A percentile compares a stretch with the other conserved stretches of the same genome.
phyloP scores from a whole-genome alignment of 2,113 vertebrate species.

The Empidonax traillii region DNA sequence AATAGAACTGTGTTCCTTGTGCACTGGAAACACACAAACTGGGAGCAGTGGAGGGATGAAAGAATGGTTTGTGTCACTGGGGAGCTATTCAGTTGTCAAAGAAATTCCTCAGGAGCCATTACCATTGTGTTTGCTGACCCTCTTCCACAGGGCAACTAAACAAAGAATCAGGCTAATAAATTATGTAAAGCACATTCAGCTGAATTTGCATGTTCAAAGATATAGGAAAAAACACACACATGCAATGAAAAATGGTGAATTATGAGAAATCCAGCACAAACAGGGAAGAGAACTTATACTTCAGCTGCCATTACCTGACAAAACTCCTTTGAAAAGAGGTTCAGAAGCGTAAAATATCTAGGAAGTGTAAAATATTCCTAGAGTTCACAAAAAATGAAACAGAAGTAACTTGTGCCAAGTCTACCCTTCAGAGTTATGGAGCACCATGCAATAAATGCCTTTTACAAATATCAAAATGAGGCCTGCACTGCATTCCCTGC shows the following conservation, averaged over 20 bases:
- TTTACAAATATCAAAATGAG: background rate
- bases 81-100: background rate
- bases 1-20: background rate
- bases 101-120: conserved; percentile 28
- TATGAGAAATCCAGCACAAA: background rate
- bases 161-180: conserved; percentile 21
- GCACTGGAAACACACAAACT: background rate
- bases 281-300: background rate
- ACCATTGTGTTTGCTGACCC: conserved; percentile 16
- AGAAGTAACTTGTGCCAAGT: background rate
- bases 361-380: background rate
- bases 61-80: background rate
- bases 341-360: background rate
- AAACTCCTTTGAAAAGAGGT: background rate
- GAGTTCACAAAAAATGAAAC: background rate
- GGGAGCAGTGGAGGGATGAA: background rate
- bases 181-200: background rate
- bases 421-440: background rate
- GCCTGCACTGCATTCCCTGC: background rate
- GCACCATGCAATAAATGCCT: background rate
- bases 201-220: background rate
- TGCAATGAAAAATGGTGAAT: background rate
- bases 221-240: background rate
- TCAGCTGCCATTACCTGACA: background rate
- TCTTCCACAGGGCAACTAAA: background rate